These are phyloP conservation scores for Aleiodes testaceus DNA, from an alignment of 2,888 invertebrate genomes.

Conservation along the genomic window DNA sequence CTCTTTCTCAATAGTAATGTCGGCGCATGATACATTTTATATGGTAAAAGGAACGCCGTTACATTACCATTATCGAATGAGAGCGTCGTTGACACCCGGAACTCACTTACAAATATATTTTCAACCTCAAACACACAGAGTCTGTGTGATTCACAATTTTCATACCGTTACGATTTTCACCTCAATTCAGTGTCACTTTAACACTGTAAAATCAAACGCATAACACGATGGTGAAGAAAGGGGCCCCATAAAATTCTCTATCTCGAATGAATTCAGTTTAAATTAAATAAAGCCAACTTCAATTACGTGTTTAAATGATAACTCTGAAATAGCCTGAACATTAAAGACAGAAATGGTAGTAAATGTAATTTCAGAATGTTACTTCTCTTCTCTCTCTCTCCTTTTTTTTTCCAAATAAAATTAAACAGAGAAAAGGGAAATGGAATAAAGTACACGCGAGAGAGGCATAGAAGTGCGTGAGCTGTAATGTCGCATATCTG, in stretches of 20 bases:
- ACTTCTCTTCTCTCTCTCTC: too few species aligned
- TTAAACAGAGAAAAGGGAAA: slow-evolving; percentile 6
- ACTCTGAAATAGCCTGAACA: background rate
- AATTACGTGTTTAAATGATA: slow-evolving; percentile 15
- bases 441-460: background rate
- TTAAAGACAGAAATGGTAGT: background rate
- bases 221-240: too few species aligned
- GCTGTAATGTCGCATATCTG: slow-evolving; percentile 46
- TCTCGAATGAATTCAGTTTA: background rate
- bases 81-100: slow-evolving; percentile 41
- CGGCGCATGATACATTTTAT: slow-evolving; percentile 17
- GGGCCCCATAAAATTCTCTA: background rate
- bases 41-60: slow-evolving; percentile 41
- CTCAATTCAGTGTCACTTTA: too few species aligned
- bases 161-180: slow-evolving; percentile 5
- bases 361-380: too few species aligned
- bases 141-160: slow-evolving; percentile 11
- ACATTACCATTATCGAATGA: slow-evolving; percentile 51
- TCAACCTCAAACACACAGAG: slow-evolving; percentile 6
- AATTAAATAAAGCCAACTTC: slow-evolving; percentile 23
- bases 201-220: too few species aligned
- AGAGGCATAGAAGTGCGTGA: slow-evolving; percentile 30
- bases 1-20: too few species aligned
- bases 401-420: background rate
- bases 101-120: background rate